Evolutionary conservation across 2,113 vertebrate genomes (phyloP), one percentile per base, ranked within the genome.

Genomic region (Strix uralensis): DNA sequence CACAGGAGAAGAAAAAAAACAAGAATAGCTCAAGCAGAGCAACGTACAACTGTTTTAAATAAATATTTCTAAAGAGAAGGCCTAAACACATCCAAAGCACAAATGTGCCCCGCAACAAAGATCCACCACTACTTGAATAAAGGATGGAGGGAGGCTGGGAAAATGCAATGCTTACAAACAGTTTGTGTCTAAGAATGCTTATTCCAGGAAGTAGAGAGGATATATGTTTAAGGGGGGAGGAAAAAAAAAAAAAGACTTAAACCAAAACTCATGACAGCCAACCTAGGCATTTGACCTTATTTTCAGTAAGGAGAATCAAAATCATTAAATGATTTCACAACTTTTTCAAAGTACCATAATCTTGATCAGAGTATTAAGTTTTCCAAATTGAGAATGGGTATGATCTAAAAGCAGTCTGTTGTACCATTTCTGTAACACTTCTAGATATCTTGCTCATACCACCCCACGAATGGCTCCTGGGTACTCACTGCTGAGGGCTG

Each of bases 401-500:
- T 38, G 26, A 59, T 5, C 38, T n/a, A 22, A 75, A n/a, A 12
- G 13, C 73, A 69, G 52, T 0, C 26, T 62, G 25, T 0, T 29
- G 59, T 8, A 20, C 32, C 23, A 11, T 14, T 44, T 27, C 1
- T n/a, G 14, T 20, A 44, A 22, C 3, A 29, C 32, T 72, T 57
- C n/a, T 20, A 78, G 36, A 6, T 3, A 9, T 3, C n/a, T 13
- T 14, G 38, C 23, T 40, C 25, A 1, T 7, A 11, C 17, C 38
- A 40, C 47, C 32, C 20, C 54, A 16, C 5, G 42, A 84, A n/a
- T 3, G 13, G 77, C 2, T 75, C 40, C 42, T 7, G 3, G 30
- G 58, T 71, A 95, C 98, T 98, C 58, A 98, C 98, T 79, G 47
- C 82, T 18, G 67, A 2, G 29, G 88, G 86, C 23, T 22, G 54